These are phyloP conservation scores for Drosophila subsilvestris DNA, from an alignment of 2,888 invertebrate genomes.

Conservation along the genomic window DNA sequence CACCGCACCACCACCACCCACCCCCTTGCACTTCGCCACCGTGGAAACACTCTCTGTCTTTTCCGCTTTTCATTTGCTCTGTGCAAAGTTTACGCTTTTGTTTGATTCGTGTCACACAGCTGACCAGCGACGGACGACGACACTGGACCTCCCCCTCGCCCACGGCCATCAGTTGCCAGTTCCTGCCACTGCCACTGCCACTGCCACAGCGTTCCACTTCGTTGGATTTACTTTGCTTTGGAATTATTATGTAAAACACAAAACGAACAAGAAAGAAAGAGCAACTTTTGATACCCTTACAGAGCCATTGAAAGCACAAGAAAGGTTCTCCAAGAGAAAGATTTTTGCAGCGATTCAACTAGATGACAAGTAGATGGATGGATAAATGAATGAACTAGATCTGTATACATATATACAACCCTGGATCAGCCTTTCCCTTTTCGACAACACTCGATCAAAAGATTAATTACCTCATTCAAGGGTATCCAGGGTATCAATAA, in stretches of 20 bases:
- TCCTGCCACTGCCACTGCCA: slow-evolving; percentile 26
- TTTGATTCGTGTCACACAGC: slow-evolving; percentile 64
- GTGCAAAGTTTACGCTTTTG: slow-evolving; percentile 77
- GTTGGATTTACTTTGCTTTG: slow-evolving; percentile 50
- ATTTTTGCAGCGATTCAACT: neutral
- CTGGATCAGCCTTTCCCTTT: too few species aligned
- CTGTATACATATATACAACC: too few species aligned
- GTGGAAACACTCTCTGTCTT: slow-evolving; percentile 25
- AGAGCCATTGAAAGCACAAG: neutral
- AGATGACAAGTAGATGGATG: neutral
- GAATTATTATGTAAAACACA: slow-evolving; percentile 75
- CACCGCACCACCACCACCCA: too few species aligned
- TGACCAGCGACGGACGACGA: slow-evolving; percentile 35
- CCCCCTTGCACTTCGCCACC: slow-evolving; percentile 3
- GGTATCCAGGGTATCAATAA: neutral
- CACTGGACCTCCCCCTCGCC: neutral
- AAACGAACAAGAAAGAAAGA: neutral
- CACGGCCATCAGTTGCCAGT: neutral
- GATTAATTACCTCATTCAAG: neutral
- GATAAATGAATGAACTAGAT: neutral
- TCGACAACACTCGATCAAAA: neutral
- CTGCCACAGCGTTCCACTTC: slow-evolving; percentile 53
- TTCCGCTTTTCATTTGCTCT: slow-evolving; percentile 71
- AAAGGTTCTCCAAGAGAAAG: too few species aligned
- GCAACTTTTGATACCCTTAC: neutral